Evolutionary conservation across 53 echinoderm and acorn worm genomes (phyloP).

Genomic region (Arbacia lixula): DNA sequence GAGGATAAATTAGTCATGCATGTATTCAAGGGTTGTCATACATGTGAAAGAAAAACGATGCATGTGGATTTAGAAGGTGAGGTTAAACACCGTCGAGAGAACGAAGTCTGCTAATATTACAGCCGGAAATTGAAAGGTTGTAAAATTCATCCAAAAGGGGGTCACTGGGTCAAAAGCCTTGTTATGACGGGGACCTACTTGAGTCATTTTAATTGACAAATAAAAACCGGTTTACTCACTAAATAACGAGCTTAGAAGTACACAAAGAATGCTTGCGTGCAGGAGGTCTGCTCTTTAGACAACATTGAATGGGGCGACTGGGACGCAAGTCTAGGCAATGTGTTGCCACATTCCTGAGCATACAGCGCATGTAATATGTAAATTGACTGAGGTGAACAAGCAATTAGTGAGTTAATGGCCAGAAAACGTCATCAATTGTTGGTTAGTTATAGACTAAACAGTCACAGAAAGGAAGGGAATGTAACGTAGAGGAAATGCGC

Average conservation of each 20-base stretch:
- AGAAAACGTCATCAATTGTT: constrained; percentile 10
- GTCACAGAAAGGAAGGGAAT: no score
- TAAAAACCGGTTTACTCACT: constrained; percentile 43
- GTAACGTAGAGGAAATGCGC: no score
- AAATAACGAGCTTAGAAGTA: constrained; percentile 11
- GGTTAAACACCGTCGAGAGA: no score
- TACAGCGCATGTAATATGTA: not conserved
- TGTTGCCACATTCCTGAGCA: constrained; percentile 19
- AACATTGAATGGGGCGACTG: not conserved
- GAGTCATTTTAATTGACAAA: constrained; percentile 59
- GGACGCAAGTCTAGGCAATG: constrained; percentile 9
- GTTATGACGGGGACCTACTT: constrained; percentile 39
- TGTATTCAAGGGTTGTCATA: no score
- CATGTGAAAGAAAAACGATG: no score
- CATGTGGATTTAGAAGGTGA: no score
- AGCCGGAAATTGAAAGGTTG: not conserved
- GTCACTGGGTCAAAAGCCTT: constrained; percentile 28
- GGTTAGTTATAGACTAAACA: no score
- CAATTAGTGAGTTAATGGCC: constrained; percentile 20
- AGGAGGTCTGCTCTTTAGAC: no score
- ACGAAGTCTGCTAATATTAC: no score
- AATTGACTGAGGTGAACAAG: not conserved
- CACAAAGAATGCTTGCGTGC: not conserved
- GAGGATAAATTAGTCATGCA: no score
- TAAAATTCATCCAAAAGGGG: constrained; percentile 17